phyloP scores from a whole-genome alignment of 2,113 vertebrate genomes.

The Aix galericulata region DNA sequence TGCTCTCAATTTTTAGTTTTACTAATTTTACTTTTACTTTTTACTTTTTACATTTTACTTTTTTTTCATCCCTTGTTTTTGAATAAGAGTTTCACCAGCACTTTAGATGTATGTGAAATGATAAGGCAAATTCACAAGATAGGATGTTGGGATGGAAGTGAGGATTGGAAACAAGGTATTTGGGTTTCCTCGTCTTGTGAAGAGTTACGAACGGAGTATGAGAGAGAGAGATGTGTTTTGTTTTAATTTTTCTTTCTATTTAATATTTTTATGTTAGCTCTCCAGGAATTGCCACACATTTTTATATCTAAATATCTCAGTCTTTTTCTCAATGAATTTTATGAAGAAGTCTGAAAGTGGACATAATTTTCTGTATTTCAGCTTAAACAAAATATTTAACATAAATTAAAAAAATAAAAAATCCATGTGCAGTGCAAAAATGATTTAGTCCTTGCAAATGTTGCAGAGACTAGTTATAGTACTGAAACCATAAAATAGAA shows the following conservation, averaged over 20 bases:
- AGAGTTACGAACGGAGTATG: neutral
- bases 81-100: neutral
- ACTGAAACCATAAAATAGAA: neutral
- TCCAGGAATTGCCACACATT: neutral
- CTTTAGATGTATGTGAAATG: neutral
- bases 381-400: neutral
- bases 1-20: neutral
- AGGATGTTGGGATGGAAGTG: neutral
- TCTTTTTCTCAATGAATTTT: neutral
- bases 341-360: neutral
- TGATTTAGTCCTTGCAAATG: neutral
- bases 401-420: neutral
- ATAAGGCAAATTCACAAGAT: neutral
- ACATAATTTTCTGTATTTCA: neutral
- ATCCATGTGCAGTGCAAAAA: neutral
- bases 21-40: neutral
- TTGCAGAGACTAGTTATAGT: neutral
- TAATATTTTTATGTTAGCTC: neutral
- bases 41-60: fast-evolving
- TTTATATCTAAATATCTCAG: neutral
- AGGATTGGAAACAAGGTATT: neutral
- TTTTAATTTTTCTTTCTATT: neutral
- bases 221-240: neutral
- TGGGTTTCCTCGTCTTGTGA: neutral
- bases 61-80: neutral